phyloP scores from a whole-genome alignment of 1,140 invertebrate species.

The Drosophila dunni region DNA sequence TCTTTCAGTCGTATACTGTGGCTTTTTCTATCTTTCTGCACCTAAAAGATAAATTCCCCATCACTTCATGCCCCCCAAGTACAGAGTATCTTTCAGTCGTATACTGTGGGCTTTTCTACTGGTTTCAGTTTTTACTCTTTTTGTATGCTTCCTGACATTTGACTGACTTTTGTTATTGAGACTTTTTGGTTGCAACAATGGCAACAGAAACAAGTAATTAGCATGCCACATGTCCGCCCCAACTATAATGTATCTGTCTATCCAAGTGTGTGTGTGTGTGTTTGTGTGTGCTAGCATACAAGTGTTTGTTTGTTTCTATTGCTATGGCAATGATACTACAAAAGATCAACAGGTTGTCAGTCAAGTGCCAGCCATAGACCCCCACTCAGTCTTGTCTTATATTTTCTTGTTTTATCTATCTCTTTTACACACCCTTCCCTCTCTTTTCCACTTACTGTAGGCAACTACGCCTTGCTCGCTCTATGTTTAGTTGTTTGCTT shows the following conservation, averaged over 20 bases:
- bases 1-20: too few species aligned
- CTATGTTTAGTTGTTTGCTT: background rate
- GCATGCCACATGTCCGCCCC: slow-evolving; percentile 19
- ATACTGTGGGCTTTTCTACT: background rate
- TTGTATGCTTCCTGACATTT: slow-evolving; percentile 10
- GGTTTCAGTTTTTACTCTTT: background rate
- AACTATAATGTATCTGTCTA: background rate
- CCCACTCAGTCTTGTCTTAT: background rate
- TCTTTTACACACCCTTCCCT: background rate
- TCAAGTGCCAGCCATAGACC: slow-evolving; percentile 12
- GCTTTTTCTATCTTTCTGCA: too few species aligned
- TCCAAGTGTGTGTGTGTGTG: background rate
- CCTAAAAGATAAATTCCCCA: too few species aligned
- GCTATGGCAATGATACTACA: slow-evolving; percentile 16
- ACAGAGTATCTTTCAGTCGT: too few species aligned
- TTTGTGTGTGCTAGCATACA: background rate
- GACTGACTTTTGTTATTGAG: slow-evolving; percentile 10
- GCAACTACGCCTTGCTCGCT: background rate
- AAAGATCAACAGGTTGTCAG: slow-evolving; percentile 22
- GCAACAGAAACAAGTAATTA: slow-evolving; percentile 3
- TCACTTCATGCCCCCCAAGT: too few species aligned
- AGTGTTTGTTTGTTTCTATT: slow-evolving; percentile 6
- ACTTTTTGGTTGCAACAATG: slow-evolving; percentile 3
- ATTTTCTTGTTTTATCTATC: background rate
- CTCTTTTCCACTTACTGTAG: background rate